Base-by-base conservation (phyloP, 2,888 invertebrate genomes). In the Microctonus aethiopoides region DNA sequence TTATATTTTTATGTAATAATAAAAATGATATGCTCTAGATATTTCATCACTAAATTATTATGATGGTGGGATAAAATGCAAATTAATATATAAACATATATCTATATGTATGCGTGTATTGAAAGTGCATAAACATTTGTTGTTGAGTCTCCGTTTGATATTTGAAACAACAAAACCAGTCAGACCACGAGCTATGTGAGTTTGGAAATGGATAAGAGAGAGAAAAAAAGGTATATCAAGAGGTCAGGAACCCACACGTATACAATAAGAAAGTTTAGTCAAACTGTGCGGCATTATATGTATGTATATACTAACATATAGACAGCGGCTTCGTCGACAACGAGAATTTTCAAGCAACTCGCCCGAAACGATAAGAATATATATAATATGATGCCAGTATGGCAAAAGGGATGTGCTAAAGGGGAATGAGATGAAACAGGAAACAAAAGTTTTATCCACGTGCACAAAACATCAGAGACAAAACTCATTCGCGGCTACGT, bases 281-380 rank as follows among this genome's bases (percentile, higher is more conserved):
- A 62, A 68, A 68, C 41, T 62, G 61, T 16, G 22, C n/a, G n/a
- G 59, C 29, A 29, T 34, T 60, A 67, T 60, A 60, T 60, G 61
- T 60, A 61, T 29, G 24, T 24, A 52, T 34, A 46, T 7, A 16
- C 16, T n/a, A n/a, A 60, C 24, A 46, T 7, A 5, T 7, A 46
- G 46, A 46, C 16, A 6, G 46, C 46, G 46, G 16, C 39, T n/a
- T 34, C 51, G 54, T 32, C 56, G 67, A 68, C 54, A 63, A 71
- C 66, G 75, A 65, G 67, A 68, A 66, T 74, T 68, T 71, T 61
- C 70, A 74, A 67, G 70, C 57, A 54, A 74, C 59, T 69, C 68
- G 66, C 61, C 74, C 72, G 74, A 75, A 77, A 76, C 76, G 78
- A 79, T 79, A 79, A 79, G 77, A 78, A 77, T 46, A 46, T 46